phyloP scores from a whole-genome alignment of 2,797 vertebrate species.

The Gallirallus australis region DNA sequence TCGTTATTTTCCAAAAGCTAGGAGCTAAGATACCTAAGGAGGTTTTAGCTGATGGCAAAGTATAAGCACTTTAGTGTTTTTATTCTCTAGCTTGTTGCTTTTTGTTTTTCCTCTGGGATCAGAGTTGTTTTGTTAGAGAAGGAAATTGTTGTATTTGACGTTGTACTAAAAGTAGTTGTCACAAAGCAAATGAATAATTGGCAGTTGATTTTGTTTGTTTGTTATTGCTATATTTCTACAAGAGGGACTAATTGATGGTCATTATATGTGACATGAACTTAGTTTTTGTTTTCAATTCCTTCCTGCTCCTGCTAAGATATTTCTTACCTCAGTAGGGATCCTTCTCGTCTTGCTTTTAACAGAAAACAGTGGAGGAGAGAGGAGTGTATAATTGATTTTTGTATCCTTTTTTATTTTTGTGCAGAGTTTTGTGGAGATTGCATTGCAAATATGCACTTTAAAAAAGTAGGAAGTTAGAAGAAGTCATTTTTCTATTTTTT shows the following conservation, averaged over 20 bases:
- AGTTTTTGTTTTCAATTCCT: not conserved
- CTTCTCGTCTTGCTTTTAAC: not conserved
- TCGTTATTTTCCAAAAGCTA: not conserved
- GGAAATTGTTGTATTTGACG: not conserved
- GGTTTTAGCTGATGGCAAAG: not conserved
- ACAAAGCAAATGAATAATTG: not conserved
- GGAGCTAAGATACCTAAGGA: not conserved
- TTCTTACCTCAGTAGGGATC: not conserved
- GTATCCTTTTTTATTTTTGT: not conserved
- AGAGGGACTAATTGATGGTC: not conserved
- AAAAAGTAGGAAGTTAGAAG: not conserved
- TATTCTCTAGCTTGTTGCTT: not conserved
- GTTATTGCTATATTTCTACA: not conserved
- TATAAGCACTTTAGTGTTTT: not conserved
- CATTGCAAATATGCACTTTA: not conserved
- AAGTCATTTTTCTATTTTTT: not conserved
- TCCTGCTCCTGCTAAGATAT: not conserved
- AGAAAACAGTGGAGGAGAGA: not conserved
- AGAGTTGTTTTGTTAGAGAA: not conserved
- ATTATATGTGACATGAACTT: not conserved
- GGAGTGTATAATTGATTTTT: not conserved
- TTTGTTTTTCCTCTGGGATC: accelerated
- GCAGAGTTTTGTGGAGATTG: not conserved
- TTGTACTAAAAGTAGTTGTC: not conserved
- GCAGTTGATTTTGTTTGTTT: not conserved